phyloP scores from a whole-genome alignment of 2,797 vertebrate species.

The Erithacus rubecula region DNA sequence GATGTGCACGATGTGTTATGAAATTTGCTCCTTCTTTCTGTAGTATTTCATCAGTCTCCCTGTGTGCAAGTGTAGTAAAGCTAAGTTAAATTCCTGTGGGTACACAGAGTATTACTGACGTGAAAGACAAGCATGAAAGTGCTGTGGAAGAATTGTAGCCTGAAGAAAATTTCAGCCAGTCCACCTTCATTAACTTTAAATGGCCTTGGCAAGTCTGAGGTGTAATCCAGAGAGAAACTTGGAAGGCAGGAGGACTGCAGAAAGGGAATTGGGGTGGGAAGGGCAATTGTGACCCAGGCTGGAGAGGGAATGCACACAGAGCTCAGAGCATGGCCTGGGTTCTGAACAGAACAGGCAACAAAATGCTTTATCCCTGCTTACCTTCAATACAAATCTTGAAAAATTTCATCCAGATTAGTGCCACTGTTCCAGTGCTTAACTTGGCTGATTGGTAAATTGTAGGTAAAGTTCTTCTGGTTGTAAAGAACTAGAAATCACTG shows the following conservation, averaged over 20 bases:
- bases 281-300: accelerated
- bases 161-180: conserved; percentile 40
- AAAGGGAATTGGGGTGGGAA: not conserved
- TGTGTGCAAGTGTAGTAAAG: not conserved
- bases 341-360: not conserved
- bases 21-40: not conserved
- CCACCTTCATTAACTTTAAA: conserved; percentile 44
- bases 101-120: conserved; percentile 9
- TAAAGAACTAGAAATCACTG: not conserved
- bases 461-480: not conserved
- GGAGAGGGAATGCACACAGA: not conserved
- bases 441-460: not conserved
- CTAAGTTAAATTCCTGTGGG: not conserved
- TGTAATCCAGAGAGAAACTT: not conserved
- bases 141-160: conserved; percentile 33
- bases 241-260: not conserved
- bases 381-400: not conserved
- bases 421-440: not conserved
- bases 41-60: not conserved
- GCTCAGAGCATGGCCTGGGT: not conserved
- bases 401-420: not conserved
- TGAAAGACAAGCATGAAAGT: not conserved
- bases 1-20: not conserved
- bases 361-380: not conserved
- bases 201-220: conserved; percentile 8